Evolutionary conservation across 2,888 invertebrate species (phyloP).

Genomic region (Oxycera nigricornis): DNA sequence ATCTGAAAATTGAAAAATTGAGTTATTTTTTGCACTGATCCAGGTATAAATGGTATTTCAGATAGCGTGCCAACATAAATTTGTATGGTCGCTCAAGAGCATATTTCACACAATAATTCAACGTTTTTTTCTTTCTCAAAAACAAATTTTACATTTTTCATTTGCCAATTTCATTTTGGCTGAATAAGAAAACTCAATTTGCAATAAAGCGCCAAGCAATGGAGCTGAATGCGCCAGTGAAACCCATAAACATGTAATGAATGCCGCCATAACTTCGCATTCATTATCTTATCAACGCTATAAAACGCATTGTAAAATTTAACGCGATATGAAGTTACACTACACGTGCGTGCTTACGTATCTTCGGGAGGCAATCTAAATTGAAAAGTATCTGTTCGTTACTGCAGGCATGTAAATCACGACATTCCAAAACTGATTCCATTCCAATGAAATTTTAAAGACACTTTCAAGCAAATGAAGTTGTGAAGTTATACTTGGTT

Average conservation of each 20-base stretch:
- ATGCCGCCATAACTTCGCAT: background rate
- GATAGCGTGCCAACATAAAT: too few species aligned
- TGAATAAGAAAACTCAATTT: too few species aligned
- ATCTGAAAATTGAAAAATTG: too few species aligned
- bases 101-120: too few species aligned
- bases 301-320: slow-evolving; percentile 20
- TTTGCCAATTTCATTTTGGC: too few species aligned
- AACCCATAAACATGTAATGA: slow-evolving; percentile 6
- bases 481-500: background rate
- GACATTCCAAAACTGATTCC: slow-evolving; percentile 4
- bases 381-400: background rate
- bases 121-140: too few species aligned
- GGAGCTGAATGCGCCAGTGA: too few species aligned
- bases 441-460: slow-evolving; percentile 10
- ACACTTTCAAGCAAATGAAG: slow-evolving; percentile 22
- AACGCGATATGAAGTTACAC: background rate
- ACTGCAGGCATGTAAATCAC: background rate
- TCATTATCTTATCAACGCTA: slow-evolving; percentile 16
- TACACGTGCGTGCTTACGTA: background rate
- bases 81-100: too few species aligned
- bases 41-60: too few species aligned
- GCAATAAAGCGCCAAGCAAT: too few species aligned
- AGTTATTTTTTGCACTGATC: too few species aligned
- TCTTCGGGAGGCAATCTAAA: slow-evolving; percentile 11
- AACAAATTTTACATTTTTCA: too few species aligned